Percentiles rank a stretch among this genome's conserved stretches.
phyloP scores from a whole-genome alignment of 2,113 vertebrate genomes.

The Gallinago media region DNA sequence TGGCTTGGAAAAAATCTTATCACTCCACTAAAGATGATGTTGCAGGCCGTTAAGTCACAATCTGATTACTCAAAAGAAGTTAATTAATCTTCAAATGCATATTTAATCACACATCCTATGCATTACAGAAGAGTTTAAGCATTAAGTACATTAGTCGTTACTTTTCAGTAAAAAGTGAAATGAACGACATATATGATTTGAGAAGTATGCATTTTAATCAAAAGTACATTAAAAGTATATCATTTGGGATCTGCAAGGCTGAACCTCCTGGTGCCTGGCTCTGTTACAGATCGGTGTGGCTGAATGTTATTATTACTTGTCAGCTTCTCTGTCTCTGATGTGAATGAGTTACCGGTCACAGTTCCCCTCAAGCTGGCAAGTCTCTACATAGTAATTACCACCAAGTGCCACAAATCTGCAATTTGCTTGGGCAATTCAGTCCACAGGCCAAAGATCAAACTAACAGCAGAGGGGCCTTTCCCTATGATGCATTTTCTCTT shows the following conservation, averaged over 20 bases:
- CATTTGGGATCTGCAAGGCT: not conserved
- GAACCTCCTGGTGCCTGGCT: not conserved
- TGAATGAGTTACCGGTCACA: not conserved
- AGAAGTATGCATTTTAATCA: not conserved
- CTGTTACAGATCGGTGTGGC: not conserved
- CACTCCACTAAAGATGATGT: not conserved
- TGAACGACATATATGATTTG: not conserved
- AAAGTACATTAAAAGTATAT: not conserved
- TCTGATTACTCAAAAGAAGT: not conserved
- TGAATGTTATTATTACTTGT: not conserved
- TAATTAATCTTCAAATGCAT: slow-evolving; percentile 22
- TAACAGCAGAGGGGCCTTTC: not conserved
- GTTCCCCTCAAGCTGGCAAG: not conserved
- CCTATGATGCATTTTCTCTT: not conserved
- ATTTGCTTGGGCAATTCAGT: not conserved
- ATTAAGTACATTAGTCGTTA: not conserved
- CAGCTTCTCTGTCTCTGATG: not conserved
- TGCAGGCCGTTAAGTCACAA: not conserved
- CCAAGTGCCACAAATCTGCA: not conserved
- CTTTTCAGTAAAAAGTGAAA: not conserved
- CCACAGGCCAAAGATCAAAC: not conserved
- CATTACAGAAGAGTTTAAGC: not conserved
- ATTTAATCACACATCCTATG: not conserved
- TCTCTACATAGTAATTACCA: not conserved
- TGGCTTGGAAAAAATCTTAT: slow-evolving; percentile 18